A percentile compares a stretch with the other conserved stretches of the same genome.
These are phyloP conservation scores for Drosophila sturtevanti DNA, from an alignment of 1,140 invertebrate species.

Conservation along the genomic window DNA sequence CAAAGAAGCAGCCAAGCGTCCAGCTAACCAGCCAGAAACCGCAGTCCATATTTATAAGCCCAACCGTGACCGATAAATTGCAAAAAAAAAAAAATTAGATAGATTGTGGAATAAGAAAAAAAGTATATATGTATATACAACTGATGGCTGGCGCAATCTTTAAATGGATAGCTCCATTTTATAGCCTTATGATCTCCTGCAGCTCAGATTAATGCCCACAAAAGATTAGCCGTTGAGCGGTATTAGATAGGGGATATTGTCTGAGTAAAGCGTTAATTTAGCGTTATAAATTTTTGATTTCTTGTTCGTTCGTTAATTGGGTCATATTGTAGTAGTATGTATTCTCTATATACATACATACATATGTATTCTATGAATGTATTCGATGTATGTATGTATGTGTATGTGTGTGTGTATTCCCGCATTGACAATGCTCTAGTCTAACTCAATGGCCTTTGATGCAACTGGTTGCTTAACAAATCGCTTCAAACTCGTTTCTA, in stretches of 20 bases:
- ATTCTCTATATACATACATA: too few relatives aligned
- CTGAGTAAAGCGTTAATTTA: constrained; percentile 38
- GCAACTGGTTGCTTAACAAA: constrained; percentile 52
- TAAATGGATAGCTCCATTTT: constrained; percentile 39
- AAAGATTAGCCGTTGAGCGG: constrained; percentile 17
- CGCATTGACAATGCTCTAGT: constrained; percentile 38
- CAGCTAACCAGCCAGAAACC: constrained; percentile 31
- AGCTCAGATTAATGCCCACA: constrained; percentile 20
- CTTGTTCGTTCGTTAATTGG: constrained; percentile 22
- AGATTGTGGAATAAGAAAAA: constrained; percentile 15
- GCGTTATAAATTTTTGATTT: constrained; percentile 8
- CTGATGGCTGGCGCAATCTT: constrained; percentile 20
- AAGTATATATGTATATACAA: constrained; percentile 50
- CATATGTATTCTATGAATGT: too few relatives aligned
- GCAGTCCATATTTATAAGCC: constrained; percentile 40
- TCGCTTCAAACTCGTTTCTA: constrained; percentile 60
- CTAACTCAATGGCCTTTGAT: constrained; percentile 66
- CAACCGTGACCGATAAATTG: constrained; percentile 63
- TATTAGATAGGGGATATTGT: constrained; percentile 40
- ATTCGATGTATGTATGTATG: too few relatives aligned
- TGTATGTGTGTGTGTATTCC: neutral
- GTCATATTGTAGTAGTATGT: constrained; percentile 36
- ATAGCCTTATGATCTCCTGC: constrained; percentile 39
- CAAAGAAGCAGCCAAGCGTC: constrained; percentile 40
- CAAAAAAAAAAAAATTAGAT: constrained; percentile 12